Base-by-base conservation (phyloP, 2,113 vertebrate genomes). In the Ibidorhyncha struthersii region DNA sequence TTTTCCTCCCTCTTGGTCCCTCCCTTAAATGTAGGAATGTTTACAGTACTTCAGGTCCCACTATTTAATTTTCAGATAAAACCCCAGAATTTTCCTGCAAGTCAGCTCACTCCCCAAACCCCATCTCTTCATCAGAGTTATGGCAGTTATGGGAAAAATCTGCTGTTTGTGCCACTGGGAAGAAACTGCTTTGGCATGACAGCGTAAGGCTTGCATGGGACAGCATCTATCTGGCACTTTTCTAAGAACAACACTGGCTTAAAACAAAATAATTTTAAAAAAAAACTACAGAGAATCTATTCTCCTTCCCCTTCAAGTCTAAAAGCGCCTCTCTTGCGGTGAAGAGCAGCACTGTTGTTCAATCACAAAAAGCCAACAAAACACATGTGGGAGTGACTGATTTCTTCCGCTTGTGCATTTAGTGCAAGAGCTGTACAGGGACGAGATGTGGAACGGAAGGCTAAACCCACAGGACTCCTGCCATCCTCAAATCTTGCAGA, bases 131-230 rank as follows among this genome's bases (percentile, higher is more conserved):
- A 77, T 72, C 59, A 70, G 7, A 86, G 40, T 77, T 72, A 82
- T 1, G 10, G 66, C 74, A 85, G 66, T 63, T 93, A 80, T 40
- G 71, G 67, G 55, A 90, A 96, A 82, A 82, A 91, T 66, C 87
- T 87, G n/a, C 78, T 86, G 72, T 87, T 87, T 16, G 21, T 93
- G 91, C 82, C 87, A 93, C 50, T 38, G 22, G 72, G 67, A 96
- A 83, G 50, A 89, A 91, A 93, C 53, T 94, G 78, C 94, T 95
- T 93, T 94, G 91, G 94, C 84, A 90, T 85, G 50, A 77, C 91
- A 93, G 94, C 63, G 2, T 94, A 96, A 96, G 87, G 87, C 93
- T 85, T 88, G 66, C 78, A 86, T 67, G 70, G 71, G 72, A 78
- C 77, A 83, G 77, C 47, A 86, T 79, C 76, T 72, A 52, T 55